Conservation (phyloP, 2,113 vertebrate species). For the Phalacrocorax pelagicus region DNA sequence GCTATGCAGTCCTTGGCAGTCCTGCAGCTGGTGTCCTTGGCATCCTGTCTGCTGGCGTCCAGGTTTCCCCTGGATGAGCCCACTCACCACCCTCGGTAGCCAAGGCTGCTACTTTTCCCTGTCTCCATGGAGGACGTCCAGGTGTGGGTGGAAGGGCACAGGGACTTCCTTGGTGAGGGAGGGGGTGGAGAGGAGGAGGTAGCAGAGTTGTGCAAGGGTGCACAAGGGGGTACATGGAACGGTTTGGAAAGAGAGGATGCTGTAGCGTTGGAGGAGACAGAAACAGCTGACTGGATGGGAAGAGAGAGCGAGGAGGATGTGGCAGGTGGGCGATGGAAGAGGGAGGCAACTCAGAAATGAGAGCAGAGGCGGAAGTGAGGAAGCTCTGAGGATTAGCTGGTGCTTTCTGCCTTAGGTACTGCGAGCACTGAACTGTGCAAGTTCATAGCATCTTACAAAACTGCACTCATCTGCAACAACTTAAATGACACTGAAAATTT, state of each 20-base stretch:
- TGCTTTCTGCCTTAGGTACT: not conserved
- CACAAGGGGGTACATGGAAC: not conserved
- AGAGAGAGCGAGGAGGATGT: not conserved
- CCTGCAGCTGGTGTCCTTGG: not conserved
- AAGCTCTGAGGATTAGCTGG: not conserved
- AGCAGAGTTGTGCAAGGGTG: not conserved
- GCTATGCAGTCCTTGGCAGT: not conserved
- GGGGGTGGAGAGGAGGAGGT: not conserved
- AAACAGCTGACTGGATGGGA: not conserved
- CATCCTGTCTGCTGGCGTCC: not conserved
- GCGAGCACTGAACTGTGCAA: not conserved
- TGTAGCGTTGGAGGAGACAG: not conserved
- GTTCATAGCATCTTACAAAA: not conserved
- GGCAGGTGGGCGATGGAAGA: not conserved
- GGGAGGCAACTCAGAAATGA: not conserved
- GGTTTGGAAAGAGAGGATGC: not conserved
- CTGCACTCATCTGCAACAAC: not conserved
- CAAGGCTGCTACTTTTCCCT: not conserved
- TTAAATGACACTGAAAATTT: not conserved
- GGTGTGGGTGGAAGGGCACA: not conserved
- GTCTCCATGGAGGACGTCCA: fast-evolving
- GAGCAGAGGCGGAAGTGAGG: not conserved
- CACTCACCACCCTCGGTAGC: not conserved
- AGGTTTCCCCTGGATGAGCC: not conserved
- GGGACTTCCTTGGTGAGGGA: not conserved